A percentile compares a stretch with the other conserved stretches of the same genome.
phyloP scores from a whole-genome alignment of 2,797 vertebrate genomes.

The Chanos chanos region DNA sequence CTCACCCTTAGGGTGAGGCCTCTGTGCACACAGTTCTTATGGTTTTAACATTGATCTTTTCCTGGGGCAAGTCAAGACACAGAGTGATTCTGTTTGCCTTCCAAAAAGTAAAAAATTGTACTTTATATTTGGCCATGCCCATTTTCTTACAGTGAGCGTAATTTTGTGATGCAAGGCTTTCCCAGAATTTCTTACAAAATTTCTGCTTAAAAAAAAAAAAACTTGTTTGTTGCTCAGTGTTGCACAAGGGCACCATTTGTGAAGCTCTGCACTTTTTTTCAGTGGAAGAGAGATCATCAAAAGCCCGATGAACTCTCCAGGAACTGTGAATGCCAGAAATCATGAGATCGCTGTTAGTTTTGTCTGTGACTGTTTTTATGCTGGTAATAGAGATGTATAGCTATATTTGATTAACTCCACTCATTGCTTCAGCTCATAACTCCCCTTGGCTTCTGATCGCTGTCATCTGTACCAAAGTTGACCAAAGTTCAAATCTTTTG shows the following conservation, averaged over 20 bases:
- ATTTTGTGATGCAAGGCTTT: conserved; percentile 45
- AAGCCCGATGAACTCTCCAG: neutral
- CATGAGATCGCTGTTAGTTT: neutral
- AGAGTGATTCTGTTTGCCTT: neutral
- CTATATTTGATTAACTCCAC: too few species aligned
- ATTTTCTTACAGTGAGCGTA: conserved; percentile 5
- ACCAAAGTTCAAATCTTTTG: too few species aligned
- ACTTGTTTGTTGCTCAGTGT: conserved; percentile 28
- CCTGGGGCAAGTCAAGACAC: conserved; percentile 30
- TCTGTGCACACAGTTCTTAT: neutral
- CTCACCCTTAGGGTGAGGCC: conserved; percentile 9
- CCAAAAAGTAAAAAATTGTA: too few species aligned
- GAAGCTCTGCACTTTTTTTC: too few species aligned
- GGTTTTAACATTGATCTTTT: conserved; percentile 7
- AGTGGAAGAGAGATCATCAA: too few species aligned
- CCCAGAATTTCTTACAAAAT: conserved; percentile 51
- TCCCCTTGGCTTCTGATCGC: too few species aligned
- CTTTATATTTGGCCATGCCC: conserved; percentile 16
- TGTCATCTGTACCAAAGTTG: too few species aligned
- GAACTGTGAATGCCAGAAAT: neutral
- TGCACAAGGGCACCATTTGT: conserved; percentile 37
- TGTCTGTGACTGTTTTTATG: neutral
- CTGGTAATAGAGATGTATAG: too few species aligned
- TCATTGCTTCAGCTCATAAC: too few species aligned
- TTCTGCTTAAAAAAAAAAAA: conserved; percentile 18